Percentiles rank a stretch among this genome's conserved stretches.
These are phyloP conservation scores for Amblyjoppa proteus DNA, from an alignment of 2,888 invertebrate species.

Conservation along the genomic window DNA sequence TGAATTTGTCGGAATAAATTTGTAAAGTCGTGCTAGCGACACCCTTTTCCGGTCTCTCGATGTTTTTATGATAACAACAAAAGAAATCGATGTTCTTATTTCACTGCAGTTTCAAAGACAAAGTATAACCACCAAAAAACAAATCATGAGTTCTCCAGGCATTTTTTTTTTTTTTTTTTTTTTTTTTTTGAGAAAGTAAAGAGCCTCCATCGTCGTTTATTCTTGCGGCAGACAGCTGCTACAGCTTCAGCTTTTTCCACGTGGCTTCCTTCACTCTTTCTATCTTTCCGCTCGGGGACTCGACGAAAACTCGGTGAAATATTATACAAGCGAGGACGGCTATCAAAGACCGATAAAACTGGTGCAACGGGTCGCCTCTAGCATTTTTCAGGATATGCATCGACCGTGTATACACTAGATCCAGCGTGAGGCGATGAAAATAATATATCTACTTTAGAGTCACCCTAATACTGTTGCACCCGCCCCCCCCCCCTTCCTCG, in stretches of 20 bases:
- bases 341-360: constrained; percentile 54
- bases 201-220: background rate
- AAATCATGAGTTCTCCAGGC: background rate
- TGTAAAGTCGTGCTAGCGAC: no score
- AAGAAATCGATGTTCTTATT: no score
- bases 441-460: constrained; percentile 46
- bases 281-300: background rate
- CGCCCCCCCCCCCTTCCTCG: background rate
- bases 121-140: background rate
- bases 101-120: no score
- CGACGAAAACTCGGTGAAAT: constrained; percentile 24
- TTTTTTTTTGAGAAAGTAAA: background rate
- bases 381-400: background rate
- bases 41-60: no score
- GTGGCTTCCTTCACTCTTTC: constrained; percentile 7
- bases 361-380: constrained; percentile 11
- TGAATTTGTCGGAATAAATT: no score
- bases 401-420: constrained; percentile 2
- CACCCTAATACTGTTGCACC: background rate
- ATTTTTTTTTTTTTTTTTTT: background rate
- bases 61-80: no score
- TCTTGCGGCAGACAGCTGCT: constrained; percentile 27
- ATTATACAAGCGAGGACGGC: constrained; percentile 12
- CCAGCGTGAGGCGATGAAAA: constrained; percentile 32
- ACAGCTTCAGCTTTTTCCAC: constrained; percentile 14